A percentile compares a stretch with the other conserved stretches of the same genome.
Evolutionary conservation across 2,888 invertebrate genomes (phyloP).

Genomic region (Amblyteles armatorius): DNA sequence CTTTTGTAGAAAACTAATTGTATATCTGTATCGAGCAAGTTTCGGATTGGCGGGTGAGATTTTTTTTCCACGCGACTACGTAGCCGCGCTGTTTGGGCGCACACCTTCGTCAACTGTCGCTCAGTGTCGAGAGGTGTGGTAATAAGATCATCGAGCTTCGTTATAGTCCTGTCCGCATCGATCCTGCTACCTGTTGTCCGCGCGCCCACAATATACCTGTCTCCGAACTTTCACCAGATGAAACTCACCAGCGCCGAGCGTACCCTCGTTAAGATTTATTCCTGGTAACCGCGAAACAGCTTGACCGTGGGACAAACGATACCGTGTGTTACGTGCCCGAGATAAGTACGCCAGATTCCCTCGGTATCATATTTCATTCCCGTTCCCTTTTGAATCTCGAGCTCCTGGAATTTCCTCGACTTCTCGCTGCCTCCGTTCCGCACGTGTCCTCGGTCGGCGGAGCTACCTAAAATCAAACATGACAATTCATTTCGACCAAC

Average conservation of each 20-base stretch:
- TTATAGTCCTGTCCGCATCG: slow-evolving; percentile 21
- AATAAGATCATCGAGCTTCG: slow-evolving; percentile 49
- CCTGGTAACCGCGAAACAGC: slow-evolving; percentile 58
- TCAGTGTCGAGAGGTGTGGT: slow-evolving; percentile 3
- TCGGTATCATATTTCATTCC: slow-evolving; percentile 18
- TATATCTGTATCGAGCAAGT: neutral
- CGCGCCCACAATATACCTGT: slow-evolving; percentile 24
- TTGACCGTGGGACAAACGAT: slow-evolving; percentile 63
- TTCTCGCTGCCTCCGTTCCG: neutral
- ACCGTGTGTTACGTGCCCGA: slow-evolving; percentile 30
- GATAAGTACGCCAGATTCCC: slow-evolving; percentile 22
- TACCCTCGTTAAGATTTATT: slow-evolving; percentile 46
- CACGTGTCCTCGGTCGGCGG: neutral
- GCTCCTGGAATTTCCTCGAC: neutral
- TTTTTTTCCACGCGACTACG: neutral
- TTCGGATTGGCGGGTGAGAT: neutral
- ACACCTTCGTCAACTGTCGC: neutral
- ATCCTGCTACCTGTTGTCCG: slow-evolving; percentile 39
- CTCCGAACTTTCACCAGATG: slow-evolving; percentile 60
- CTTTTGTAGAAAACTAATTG: neutral
- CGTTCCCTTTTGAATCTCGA: neutral
- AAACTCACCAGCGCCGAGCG: slow-evolving; percentile 38
- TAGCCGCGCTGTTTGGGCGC: neutral
- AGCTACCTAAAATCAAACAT: neutral
- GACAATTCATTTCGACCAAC: neutral